These are phyloP conservation scores for Chaenogobius annularis DNA, from an alignment of 2,113 vertebrate species.

Conservation along the genomic window DNA sequence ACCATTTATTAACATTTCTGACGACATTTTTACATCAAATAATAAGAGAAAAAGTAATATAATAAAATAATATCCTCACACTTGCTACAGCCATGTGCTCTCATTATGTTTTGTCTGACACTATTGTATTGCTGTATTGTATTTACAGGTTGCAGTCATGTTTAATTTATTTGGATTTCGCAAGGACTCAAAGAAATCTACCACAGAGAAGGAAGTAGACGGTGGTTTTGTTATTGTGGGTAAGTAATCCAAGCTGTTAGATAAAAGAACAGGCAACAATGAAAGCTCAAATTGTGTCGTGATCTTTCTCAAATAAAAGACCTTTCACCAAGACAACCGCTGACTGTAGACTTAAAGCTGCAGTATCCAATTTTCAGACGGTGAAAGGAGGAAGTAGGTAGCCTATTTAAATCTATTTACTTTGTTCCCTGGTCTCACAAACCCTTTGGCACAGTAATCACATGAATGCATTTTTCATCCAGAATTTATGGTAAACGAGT, in stretches of 20 bases:
- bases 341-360: not conserved
- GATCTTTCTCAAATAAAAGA: not conserved
- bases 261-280: not conserved
- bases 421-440: no score
- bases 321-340: no score
- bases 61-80: no score
- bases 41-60: no score
- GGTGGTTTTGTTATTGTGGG: constrained; percentile 93
- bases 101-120: not conserved
- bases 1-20: not conserved
- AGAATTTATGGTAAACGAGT: no score
- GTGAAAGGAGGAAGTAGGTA: no score
- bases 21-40: not conserved
- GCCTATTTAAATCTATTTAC: no score
- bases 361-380: no score
- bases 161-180: constrained; percentile 85
- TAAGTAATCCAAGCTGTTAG: constrained; percentile 65
- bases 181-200: constrained; percentile 85
- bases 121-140: not conserved
- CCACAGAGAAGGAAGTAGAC: constrained; percentile 84
- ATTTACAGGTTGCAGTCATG: constrained; percentile 72
- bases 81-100: not conserved
- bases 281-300: not conserved
- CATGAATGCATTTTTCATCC: no score
- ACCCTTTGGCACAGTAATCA: no score